A percentile compares a stretch with the other conserved stretches of the same genome.
Conservation (phyloP, 92 coral and sea anemone species). For the Epizoanthus stellaris region DNA sequence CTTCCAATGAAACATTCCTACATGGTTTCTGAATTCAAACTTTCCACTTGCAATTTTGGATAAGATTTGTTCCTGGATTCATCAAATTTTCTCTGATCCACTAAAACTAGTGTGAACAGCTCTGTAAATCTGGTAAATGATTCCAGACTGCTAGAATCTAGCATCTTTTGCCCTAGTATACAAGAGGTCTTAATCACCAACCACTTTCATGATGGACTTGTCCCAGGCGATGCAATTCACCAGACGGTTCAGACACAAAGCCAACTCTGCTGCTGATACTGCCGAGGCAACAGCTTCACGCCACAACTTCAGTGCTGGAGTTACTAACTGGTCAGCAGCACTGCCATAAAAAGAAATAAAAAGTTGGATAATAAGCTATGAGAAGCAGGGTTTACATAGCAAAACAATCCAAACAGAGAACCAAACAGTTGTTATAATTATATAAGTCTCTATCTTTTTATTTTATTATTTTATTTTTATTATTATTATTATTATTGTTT, state of each 20-base stretch:
- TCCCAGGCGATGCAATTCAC: conserved; percentile 96
- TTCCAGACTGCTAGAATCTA: neutral
- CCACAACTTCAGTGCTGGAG: conserved; percentile 91
- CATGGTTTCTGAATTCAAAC: too few relatives aligned
- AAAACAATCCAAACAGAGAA: too few relatives aligned
- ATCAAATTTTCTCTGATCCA: too few relatives aligned
- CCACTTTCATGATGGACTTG: conserved; percentile 99
- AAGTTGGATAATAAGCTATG: neutral
- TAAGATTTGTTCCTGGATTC: too few relatives aligned
- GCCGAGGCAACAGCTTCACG: conserved; percentile 84
- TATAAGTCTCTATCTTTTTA: too few relatives aligned
- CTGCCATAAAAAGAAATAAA: conserved; percentile 32
- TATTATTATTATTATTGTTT: too few relatives aligned
- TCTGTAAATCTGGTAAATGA: neutral
- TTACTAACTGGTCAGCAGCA: conserved; percentile 71
- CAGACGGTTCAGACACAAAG: conserved; percentile 86
- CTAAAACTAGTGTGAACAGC: too few relatives aligned
- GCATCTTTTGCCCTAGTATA: neutral
- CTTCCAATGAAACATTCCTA: too few relatives aligned
- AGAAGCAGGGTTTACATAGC: too few relatives aligned
- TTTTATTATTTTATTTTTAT: too few relatives aligned
- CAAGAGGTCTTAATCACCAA: conserved; percentile 42
- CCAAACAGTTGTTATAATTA: too few relatives aligned
- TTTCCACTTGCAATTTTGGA: too few relatives aligned
- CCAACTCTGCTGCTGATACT: conserved; percentile 85